Base-by-base conservation (phyloP, 1,140 invertebrate species). In the Periplaneta americana region DNA sequence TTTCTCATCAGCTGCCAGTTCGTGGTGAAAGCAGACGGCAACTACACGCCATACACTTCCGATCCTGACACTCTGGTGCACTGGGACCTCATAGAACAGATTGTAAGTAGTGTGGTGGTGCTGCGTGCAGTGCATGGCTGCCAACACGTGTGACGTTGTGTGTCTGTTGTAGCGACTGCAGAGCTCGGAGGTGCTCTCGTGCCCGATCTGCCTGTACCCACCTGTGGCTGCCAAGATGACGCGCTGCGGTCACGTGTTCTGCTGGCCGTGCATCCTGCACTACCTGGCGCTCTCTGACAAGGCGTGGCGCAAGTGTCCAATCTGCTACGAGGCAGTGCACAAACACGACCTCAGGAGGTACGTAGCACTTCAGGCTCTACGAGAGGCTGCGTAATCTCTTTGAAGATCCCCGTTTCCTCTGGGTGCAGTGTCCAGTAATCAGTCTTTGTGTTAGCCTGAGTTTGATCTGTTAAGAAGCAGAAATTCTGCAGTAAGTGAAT, bases 221-320 rank as follows among this genome's bases (percentile, higher is more conserved):
- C 96, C 97, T 34, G 89, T 93, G 80, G 95, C 96, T 84, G 97
- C 94, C 5, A 96, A 98, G 89, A 96, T 99, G 85, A 98, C 97
- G 0, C 92, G 93, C 37, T 99, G 98, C 89, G 98, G 98, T 33
- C 98, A 99, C 87, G 94, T 98, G 81, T 99, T 96, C 86, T 99
- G 98, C 87, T 99, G 96, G 96, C 91, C 96, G 1, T 99, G 98
- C 86, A 93, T 98, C 84, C 90, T 99, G 32, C 98, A 98, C 87
- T 99, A 99, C 88, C 89, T 98, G 81, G 91, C 95, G 28, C 88
- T 97, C 3, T 94, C 94, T 74, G 95, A 98, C 85, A 94, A 95
- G 88, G 86, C 91, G 76, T 91, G 92, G 92, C 88, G 93, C 83
- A 91, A 93, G 86, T 98, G 97, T 88, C 97, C 97, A 0, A 97